Evolutionary conservation across 2,888 invertebrate genomes (phyloP).

Genomic region (Epsilonema sp.): DNA sequence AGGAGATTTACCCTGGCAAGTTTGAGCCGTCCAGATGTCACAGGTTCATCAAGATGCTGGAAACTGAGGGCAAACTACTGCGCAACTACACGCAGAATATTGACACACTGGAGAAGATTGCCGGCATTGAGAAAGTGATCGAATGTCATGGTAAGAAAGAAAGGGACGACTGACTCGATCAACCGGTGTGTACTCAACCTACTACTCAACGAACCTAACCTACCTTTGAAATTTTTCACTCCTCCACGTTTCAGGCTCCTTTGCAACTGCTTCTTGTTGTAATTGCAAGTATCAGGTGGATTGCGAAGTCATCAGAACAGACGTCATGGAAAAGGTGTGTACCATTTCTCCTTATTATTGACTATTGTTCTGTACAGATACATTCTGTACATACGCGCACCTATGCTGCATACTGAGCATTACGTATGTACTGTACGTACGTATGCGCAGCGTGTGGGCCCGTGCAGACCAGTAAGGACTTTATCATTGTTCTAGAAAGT

Average conservation of each 20-base stretch:
- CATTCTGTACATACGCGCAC: neutral
- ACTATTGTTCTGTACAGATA: too few relatives aligned
- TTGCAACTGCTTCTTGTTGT: slow-evolving; percentile 68
- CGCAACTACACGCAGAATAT: slow-evolving; percentile 81
- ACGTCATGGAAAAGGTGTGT: slow-evolving; percentile 19
- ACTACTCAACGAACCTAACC: slow-evolving; percentile 37
- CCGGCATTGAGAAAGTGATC: slow-evolving; percentile 57
- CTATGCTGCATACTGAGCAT: too few relatives aligned
- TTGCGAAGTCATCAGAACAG: slow-evolving; percentile 52
- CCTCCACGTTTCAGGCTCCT: slow-evolving; percentile 53
- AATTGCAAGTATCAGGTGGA: slow-evolving; percentile 51
- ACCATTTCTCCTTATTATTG: too few relatives aligned
- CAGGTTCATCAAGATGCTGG: slow-evolving; percentile 57
- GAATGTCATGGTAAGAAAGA: slow-evolving; percentile 65
- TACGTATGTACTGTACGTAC: too few relatives aligned
- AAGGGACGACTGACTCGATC: too few relatives aligned
- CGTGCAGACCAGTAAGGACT: too few relatives aligned
- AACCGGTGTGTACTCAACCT: too few relatives aligned
- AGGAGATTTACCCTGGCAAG: slow-evolving; percentile 70
- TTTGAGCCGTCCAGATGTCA: slow-evolving; percentile 69
- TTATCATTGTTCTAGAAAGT: slow-evolving; percentile 23
- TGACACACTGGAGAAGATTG: slow-evolving; percentile 67
- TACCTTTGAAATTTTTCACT: slow-evolving; percentile 12
- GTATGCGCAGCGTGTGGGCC: too few relatives aligned
- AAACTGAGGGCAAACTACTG: slow-evolving; percentile 53